Base-by-base conservation (phyloP, 2,113 vertebrate genomes). In the Scytalopus superciliaris region DNA sequence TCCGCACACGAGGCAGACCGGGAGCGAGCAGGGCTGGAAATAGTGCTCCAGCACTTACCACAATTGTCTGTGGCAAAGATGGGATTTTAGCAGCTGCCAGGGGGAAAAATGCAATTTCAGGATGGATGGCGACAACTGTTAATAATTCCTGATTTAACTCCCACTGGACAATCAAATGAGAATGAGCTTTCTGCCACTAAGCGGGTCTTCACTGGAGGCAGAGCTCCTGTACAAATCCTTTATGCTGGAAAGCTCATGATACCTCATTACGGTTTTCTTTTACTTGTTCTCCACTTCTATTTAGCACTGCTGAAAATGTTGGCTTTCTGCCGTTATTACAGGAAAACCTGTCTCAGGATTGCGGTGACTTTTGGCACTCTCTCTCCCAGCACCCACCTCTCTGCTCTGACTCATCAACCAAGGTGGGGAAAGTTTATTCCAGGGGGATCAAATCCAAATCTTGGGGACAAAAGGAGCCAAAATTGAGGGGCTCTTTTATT, bases 91-190 rank as follows among this genome's bases (percentile, higher is more conserved):
- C 76, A 94, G 86, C 83, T 93, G 83, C 73, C 73, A 81, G 31
- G 96, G 91, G 86, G 30, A 62, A 87, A 93, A 84, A 10, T 0
- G 1, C 49, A 89, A 87, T 96, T 97, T 87, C 82, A 89, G 83
- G 73, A 45, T 66, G 86, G 73, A 79, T 94, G 83, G 53, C 4
- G 6, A 84, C 93, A 94, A 93, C 83, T 57, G 83, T 72, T 96
- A 92, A 90, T 96, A 94, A 97, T 87, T 82, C 77, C 76, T 66
- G 66, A 89, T 92, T 93, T 87, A 75, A 82, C 23, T 96, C 93
- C 90, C 96, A 35, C 37, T 47, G 69, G 86, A 91, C 73, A 79
- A 67, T 28, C 83, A 96, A 87, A 84, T 35, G 66, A 79, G 86
- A 87, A 92, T 79, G 83, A 93, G 83, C 79, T 89, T 93, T 82